phyloP scores from a whole-genome alignment of 2,797 vertebrate genomes.

The Myoxocephalus aenaeus region DNA sequence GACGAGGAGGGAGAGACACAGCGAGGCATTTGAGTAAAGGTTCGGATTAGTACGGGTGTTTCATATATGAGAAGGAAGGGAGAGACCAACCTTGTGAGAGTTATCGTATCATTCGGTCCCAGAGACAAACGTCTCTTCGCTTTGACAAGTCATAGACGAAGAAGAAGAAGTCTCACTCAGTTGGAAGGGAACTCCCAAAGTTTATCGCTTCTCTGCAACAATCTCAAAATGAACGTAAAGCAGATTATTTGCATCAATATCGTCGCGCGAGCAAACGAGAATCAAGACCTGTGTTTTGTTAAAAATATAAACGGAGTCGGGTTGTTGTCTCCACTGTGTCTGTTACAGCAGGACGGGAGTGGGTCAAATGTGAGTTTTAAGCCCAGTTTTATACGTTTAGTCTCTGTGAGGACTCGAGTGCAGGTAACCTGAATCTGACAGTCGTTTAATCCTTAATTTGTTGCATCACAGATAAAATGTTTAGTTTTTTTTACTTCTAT shows the following conservation, averaged over 20 bases:
- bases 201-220: neutral
- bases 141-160: slow-evolving; percentile 31
- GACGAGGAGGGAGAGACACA: neutral
- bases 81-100: slow-evolving; percentile 14
- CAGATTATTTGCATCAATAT: neutral
- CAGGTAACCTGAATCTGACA: neutral
- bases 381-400: neutral
- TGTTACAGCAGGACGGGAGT: neutral
- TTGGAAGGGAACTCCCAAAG: no score
- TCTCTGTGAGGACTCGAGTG: neutral
- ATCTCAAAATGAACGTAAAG: neutral
- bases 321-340: neutral
- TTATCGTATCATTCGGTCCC: slow-evolving; percentile 17
- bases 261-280: neutral
- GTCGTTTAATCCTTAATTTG: slow-evolving; percentile 28
- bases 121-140: slow-evolving; percentile 26
- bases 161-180: no score
- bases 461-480: slow-evolving; percentile 76
- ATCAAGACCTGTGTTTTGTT: neutral
- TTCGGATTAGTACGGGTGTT: neutral
- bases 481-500: slow-evolving; percentile 29
- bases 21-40: slow-evolving; percentile 1
- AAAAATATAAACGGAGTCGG: neutral
- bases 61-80: neutral
- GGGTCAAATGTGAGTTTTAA: neutral